Base-by-base conservation (phyloP, 2,888 invertebrate genomes). In the Lymantria monacha region DNA sequence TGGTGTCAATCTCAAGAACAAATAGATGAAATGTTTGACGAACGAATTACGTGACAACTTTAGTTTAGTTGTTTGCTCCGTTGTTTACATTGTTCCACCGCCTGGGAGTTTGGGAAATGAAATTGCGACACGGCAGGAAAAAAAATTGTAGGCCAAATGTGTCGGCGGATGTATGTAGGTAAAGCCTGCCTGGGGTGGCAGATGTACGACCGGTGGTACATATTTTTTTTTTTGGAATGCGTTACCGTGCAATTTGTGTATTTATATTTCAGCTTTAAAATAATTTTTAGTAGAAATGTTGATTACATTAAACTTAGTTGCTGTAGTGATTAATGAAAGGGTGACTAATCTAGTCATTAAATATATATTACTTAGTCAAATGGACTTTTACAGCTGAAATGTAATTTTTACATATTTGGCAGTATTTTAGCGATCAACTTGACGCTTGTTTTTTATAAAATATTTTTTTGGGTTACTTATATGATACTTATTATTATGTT, bases 31-130 rank as follows among this genome's bases (percentile, higher is more conserved):
- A 70, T 89, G 83, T 90, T 90, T 89, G 87, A 81, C 78, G 73
- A 85, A 87, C 83, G 86, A 87, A 88, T 89, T 87, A 90, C 83
- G 80, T 85, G 87, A 87, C 87, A 87, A 82, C 73, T 83, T 81
- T 59, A 51, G 55, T 83, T 81, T 59, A 51, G 55, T 54, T 64
- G 80, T 81, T 79, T 78, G 74, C 72, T 52, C 63, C 72, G 66
- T 66, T 83, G 80, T 82, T 84, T 81, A 72, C 76, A 72, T 66
- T 65, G 65, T 64, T 57, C 63, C 59, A 59, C 59, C 58, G 67
- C 67, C 61, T 71, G 74, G 69, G 77, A 73, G 72, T 71, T 76
- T 65, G 70, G 71, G 69, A 76, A 78, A 75, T 76, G 72, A 76
- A 74, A 76, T 71, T 70, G 71, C 63, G 70, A 56, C 59, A 44